phyloP scores from a whole-genome alignment of 2,888 invertebrate genomes.

The Deilephila elpenor region DNA sequence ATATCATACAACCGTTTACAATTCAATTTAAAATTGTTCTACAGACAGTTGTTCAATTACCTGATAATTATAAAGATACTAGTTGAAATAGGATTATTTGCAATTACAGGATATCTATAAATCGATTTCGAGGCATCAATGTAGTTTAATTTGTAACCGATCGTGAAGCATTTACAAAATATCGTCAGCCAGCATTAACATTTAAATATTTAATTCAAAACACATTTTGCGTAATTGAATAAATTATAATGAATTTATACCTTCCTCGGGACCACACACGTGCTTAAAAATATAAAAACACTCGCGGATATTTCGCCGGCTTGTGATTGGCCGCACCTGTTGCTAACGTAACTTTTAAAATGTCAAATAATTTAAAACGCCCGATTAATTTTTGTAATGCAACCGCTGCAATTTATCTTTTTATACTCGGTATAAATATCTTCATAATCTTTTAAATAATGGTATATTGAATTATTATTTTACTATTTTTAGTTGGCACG shows the following conservation, averaged over 20 bases:
- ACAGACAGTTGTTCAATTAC: too few relatives aligned
- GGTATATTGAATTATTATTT: slow-evolving; percentile 31
- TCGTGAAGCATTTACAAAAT: slow-evolving; percentile 7
- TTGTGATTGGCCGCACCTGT: slow-evolving; percentile 56
- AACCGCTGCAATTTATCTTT: slow-evolving; percentile 15
- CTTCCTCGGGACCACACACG: slow-evolving; percentile 54
- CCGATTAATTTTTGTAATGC: slow-evolving; percentile 46
- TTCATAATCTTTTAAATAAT: slow-evolving; percentile 18
- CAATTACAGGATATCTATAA: neutral
- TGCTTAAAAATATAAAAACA: slow-evolving; percentile 42
- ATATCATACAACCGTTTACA: too few relatives aligned
- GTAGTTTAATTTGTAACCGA: slow-evolving; percentile 3
- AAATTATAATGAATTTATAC: slow-evolving; percentile 19
- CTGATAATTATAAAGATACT: too few relatives aligned
- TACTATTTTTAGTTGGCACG: too few relatives aligned
- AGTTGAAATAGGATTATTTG: too few relatives aligned
- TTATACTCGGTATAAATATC: slow-evolving; percentile 19
- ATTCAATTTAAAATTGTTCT: too few relatives aligned
- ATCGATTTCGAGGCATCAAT: neutral
- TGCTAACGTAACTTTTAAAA: slow-evolving; percentile 47
- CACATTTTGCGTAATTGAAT: slow-evolving; percentile 17
- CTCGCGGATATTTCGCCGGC: slow-evolving; percentile 44
- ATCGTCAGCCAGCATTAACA: slow-evolving; percentile 13
- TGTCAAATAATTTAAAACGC: slow-evolving; percentile 52
- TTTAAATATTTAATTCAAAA: slow-evolving; percentile 26